Evolutionary conservation across 1,140 invertebrate genomes (phyloP).

Genomic region (Camponotus vicinus): DNA sequence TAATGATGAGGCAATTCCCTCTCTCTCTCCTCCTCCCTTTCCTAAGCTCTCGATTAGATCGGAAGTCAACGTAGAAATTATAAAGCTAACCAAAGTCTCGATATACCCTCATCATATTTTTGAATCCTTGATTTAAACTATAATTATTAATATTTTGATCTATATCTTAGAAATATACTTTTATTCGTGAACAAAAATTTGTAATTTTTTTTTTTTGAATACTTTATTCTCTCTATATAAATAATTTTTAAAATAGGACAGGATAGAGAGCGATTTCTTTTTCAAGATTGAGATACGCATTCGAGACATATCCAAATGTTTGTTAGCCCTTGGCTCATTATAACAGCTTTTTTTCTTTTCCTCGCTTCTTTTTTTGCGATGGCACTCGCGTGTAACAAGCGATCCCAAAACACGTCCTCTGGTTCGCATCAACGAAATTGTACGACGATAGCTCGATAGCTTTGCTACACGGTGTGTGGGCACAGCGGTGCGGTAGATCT

Average conservation of each 20-base stretch:
- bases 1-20: neutral
- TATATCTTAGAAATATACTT: no score
- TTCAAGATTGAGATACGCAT: neutral
- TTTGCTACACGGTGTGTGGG: slow-evolving; percentile 73
- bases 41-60: neutral
- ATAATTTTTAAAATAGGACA: neutral
- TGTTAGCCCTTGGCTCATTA: neutral
- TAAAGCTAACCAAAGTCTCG: neutral
- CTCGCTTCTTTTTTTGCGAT: slow-evolving; percentile 28
- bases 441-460: slow-evolving; percentile 66
- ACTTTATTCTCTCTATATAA: neutral
- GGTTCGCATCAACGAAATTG: slow-evolving; percentile 65
- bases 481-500: slow-evolving; percentile 66
- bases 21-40: neutral
- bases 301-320: neutral
- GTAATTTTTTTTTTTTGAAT: neutral
- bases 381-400: slow-evolving; percentile 59
- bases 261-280: neutral
- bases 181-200: neutral
- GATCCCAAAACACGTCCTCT: slow-evolving; percentile 58
- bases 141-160: neutral
- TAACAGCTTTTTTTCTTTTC: neutral
- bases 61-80: neutral
- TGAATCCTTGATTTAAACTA: neutral
- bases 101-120: neutral